Evolutionary conservation across 2,113 vertebrate genomes (phyloP), one percentile per base, ranked within the genome.

Genomic region (Pholis gunnellus): DNA sequence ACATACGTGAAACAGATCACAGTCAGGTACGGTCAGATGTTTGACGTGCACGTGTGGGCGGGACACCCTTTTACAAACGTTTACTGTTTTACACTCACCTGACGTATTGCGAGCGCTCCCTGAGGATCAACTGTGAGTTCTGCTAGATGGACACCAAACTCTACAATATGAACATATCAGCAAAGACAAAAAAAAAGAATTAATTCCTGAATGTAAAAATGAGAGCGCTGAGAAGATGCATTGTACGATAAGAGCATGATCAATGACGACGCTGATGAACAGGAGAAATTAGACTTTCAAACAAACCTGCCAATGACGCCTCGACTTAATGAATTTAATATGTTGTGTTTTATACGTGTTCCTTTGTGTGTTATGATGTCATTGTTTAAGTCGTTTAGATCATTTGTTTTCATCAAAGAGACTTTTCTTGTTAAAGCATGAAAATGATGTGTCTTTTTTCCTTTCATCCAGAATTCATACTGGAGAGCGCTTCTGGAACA

Each of bases 81-180:
- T 1, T 18, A n/a, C 27, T 42, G 11, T 59, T 52, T 31, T 3
- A 50, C 1, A n/a, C 96, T 95, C 86, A 99, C 98, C 97, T 99
- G 98, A 78, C 98, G 96, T 77, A 99, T 98, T 36, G 98, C 97
- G 29, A 99, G 95, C 18, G 97, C 97, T 87, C 98, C 98, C 87
- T 97, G 97, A 64, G 97, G 96, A 85, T 99, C 97, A 3, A 99
- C 97, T 0, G 98, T 99, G 88, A 99, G 95, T 86, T 99, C 98
- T 89, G 98, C 98, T 78, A 99, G 93, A 89, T 99, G 98, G 83
- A 99, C 97, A 27, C 98, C 98, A 92, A 99, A 99, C 90, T 99
- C 98, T 99, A 92, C 75, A 59, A 81, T 56, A 63, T 14, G 34
- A 54, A 69, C 4, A 67, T 0, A 59, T 34, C 6, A 22, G 0